Conservation (phyloP, 2,113 vertebrate genomes). For the Pampusana beccarii region DNA sequence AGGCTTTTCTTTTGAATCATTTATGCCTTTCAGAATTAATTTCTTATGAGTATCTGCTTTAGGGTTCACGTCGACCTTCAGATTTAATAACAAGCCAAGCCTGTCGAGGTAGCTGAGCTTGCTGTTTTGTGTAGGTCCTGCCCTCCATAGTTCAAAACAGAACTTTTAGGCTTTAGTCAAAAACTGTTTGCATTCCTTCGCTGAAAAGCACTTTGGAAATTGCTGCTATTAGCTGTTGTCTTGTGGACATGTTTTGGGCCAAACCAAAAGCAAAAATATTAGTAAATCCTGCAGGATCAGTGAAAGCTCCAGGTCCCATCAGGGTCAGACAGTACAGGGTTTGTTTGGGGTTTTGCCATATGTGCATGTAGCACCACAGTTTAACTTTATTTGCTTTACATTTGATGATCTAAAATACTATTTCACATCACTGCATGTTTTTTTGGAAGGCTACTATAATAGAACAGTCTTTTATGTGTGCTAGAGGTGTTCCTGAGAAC, state of each 20-base stretch:
- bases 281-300: neutral
- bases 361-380: neutral
- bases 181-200: neutral
- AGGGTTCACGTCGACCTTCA: neutral
- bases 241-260: neutral
- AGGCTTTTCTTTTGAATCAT: slow-evolving; percentile 39
- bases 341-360: neutral
- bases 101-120: neutral
- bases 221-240: neutral
- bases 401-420: neutral
- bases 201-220: neutral
- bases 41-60: slow-evolving; percentile 49
- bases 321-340: neutral
- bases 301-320: neutral
- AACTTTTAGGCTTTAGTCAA: neutral
- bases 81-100: neutral
- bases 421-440: neutral
- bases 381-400: neutral
- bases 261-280: neutral
- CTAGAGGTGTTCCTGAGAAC: neutral
- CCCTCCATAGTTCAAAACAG: neutral
- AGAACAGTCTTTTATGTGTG: neutral
- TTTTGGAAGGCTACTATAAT: neutral
- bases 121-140: neutral
- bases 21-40: slow-evolving; percentile 52